Evolutionary conservation across 2,113 vertebrate species (phyloP).

Genomic region (Ahaetulla prasina): DNA sequence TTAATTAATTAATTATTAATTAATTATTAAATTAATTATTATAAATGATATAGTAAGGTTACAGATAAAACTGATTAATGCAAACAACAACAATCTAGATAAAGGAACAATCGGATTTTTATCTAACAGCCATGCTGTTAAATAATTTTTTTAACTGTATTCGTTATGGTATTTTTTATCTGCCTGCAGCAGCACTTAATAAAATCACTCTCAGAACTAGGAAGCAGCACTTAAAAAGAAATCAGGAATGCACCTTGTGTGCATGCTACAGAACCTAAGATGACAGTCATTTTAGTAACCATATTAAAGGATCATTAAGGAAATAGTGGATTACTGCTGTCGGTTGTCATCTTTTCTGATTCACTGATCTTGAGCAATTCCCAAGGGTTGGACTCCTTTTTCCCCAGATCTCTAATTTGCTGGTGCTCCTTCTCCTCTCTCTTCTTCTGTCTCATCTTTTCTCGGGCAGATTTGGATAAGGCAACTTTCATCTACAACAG

Average conservation of each 20-base stretch:
- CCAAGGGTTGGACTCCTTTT: conserved; percentile 67
- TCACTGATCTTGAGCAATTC: conserved; percentile 66
- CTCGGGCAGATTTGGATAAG: conserved; percentile 72
- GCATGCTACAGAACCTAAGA: not conserved
- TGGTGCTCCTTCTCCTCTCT: conserved; percentile 68
- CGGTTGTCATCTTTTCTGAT: conserved; percentile 50
- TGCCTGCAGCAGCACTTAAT: not conserved
- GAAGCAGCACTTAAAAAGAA: not conserved
- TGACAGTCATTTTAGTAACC: not conserved
- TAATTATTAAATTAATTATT: too few relatives aligned
- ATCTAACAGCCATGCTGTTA: not conserved
- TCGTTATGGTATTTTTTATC: not conserved
- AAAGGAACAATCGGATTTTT: rapidly evolving
- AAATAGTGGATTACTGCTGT: conserved; percentile 58
- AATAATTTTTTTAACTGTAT: not conserved
- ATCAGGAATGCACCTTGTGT: not conserved
- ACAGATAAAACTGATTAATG: conserved; percentile 48
- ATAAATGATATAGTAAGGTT: not conserved
- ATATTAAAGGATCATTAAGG: not conserved
- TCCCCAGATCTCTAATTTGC: conserved; percentile 57
- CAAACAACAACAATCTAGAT: not conserved
- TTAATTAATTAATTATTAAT: too few relatives aligned
- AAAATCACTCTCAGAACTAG: not conserved
- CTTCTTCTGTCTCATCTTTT: conserved; percentile 72
- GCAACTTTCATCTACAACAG: conserved; percentile 70